phyloP scores from a whole-genome alignment of 2,888 invertebrate genomes.

The Troides helena region DNA sequence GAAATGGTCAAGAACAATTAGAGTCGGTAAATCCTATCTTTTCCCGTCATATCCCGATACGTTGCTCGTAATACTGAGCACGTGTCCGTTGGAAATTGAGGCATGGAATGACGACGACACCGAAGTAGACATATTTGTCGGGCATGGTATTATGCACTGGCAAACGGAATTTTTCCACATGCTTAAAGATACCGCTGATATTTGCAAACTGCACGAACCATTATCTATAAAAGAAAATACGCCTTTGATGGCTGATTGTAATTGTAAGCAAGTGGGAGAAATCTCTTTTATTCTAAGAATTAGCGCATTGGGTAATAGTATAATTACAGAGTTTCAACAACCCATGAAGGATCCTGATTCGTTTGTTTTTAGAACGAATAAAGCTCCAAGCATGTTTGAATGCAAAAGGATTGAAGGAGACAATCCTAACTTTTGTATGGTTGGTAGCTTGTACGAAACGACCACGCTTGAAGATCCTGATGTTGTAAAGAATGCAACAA shows the following conservation, averaged over 20 bases:
- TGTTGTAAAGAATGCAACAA: constrained; percentile 45
- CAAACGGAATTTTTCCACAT: constrained; percentile 70
- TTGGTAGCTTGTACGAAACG: constrained; percentile 67
- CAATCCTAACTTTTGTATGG: constrained; percentile 70
- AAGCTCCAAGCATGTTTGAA: constrained; percentile 69
- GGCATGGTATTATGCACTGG: constrained; percentile 69
- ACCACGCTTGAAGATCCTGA: constrained; percentile 70
- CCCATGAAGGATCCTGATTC: constrained; percentile 60
- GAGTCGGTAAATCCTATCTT: constrained; percentile 78
- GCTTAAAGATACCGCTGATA: constrained; percentile 63
- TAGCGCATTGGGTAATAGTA: constrained; percentile 72
- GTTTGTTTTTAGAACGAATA: constrained; percentile 70
- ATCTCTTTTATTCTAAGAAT: constrained; percentile 71
- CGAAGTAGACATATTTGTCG: constrained; percentile 65
- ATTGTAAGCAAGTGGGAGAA: constrained; percentile 63
- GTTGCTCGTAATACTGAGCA: constrained; percentile 63
- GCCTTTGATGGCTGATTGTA: constrained; percentile 55
- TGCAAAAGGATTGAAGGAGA: constrained; percentile 66
- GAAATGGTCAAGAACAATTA: constrained; percentile 62
- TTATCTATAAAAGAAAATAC: constrained; percentile 58
- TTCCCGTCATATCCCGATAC: constrained; percentile 74
- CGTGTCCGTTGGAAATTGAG: constrained; percentile 74
- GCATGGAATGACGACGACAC: constrained; percentile 70
- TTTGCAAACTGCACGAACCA: constrained; percentile 56
- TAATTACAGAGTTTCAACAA: constrained; percentile 72